Conservation (phyloP, 2,797 vertebrate genomes). For the Paramormyrops hopkinsi region DNA sequence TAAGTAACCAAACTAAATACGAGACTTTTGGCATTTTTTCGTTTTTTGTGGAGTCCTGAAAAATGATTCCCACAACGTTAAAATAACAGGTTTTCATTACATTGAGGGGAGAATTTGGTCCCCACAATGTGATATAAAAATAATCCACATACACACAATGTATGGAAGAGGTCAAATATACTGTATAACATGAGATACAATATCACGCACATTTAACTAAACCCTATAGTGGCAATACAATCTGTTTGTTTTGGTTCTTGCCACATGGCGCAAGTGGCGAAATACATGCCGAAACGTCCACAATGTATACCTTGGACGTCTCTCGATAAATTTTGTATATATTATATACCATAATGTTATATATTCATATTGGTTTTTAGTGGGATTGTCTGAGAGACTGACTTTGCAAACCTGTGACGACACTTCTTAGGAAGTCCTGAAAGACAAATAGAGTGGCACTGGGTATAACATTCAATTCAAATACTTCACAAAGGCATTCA, state of each 20-base stretch:
- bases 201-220: background rate
- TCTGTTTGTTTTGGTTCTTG: background rate
- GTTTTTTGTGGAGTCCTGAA: background rate
- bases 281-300: background rate
- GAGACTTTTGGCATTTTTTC: background rate
- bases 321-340: background rate
- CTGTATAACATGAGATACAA: background rate
- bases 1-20: background rate
- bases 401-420: constrained; percentile 20
- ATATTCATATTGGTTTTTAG: background rate
- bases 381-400: background rate
- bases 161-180: background rate
- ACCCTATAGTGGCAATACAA: background rate
- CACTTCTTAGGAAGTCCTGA: constrained; percentile 25
- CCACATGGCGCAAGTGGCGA: background rate
- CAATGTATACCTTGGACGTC: background rate
- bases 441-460: background rate
- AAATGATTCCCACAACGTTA: background rate
- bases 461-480: background rate
- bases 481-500: background rate
- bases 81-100: background rate
- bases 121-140: background rate
- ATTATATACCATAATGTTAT: background rate
- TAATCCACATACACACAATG: background rate
- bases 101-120: background rate